These are phyloP conservation scores for Drosophila willistoni DNA, from an alignment of 1,140 invertebrate genomes.

Conservation along the genomic window DNA sequence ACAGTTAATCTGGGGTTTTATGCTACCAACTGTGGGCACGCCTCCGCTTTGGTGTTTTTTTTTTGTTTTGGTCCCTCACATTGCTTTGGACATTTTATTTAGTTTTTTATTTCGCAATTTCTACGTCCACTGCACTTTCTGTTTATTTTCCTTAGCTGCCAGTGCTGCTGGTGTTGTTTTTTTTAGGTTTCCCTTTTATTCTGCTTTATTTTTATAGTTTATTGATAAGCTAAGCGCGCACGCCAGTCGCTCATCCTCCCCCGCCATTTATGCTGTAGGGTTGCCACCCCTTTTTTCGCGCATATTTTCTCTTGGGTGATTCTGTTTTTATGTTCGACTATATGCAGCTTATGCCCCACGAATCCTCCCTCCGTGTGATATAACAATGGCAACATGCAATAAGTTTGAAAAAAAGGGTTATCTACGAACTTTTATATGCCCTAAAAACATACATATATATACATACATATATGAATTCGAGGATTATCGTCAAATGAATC, in stretches of 20 bases:
- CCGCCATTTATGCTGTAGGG: constrained; percentile 39
- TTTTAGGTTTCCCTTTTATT: constrained; percentile 8
- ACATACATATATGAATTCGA: neutral
- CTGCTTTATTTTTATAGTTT: constrained; percentile 70
- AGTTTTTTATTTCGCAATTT: constrained; percentile 73
- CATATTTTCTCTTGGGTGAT: constrained; percentile 54
- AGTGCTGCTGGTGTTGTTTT: constrained; percentile 2
- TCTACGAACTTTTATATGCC: constrained; percentile 20
- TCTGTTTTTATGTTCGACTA: constrained; percentile 57
- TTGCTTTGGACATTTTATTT: constrained; percentile 62
- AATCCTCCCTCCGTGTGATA: neutral
- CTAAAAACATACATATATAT: constrained; percentile 14
- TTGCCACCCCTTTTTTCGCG: constrained; percentile 49
- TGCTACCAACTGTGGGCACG: constrained; percentile 41
- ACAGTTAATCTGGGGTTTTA: constrained; percentile 63
- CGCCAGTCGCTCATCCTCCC: constrained; percentile 32
- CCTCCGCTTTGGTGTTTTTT: constrained; percentile 36
- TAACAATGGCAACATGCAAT: constrained; percentile 27
- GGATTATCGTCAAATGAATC: no score
- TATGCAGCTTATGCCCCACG: constrained; percentile 26
- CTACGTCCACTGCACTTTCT: constrained; percentile 75
- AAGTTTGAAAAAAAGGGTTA: constrained; percentile 1
- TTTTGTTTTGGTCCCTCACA: constrained; percentile 25
- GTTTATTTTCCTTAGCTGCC: constrained; percentile 56
- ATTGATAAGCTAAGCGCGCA: constrained; percentile 71